These are phyloP conservation scores for Calameuta filiformis DNA, from an alignment of 2,888 invertebrate species.

Conservation along the genomic window DNA sequence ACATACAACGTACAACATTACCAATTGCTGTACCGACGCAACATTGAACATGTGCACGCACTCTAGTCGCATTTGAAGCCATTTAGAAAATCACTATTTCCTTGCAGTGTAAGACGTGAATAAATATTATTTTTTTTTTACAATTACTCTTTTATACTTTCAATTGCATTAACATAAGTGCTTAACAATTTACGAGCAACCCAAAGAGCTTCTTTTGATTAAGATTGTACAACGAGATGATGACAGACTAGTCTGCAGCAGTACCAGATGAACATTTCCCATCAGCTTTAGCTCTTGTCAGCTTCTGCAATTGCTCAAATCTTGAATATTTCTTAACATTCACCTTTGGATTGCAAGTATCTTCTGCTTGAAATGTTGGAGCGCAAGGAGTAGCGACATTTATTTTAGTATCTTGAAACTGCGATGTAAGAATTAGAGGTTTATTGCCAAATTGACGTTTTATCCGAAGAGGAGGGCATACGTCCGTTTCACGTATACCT, in stretches of 20 bases:
- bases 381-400: neutral
- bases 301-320: constrained; percentile 28
- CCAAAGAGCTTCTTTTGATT: neutral
- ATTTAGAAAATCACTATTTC: neutral
- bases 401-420: too few species aligned
- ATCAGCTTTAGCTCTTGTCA: constrained; percentile 15
- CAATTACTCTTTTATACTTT: neutral
- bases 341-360: neutral
- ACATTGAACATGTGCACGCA: neutral
- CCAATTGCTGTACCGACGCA: neutral
- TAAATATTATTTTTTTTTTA: neutral
- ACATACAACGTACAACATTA: neutral
- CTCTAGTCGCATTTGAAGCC: neutral
- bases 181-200: neutral
- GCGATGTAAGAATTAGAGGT: neutral
- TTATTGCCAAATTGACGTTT: neutral
- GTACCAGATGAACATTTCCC: neutral
- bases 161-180: neutral
- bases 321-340: constrained; percentile 20
- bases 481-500: constrained; percentile 23
- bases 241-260: neutral
- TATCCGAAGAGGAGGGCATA: neutral
- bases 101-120: neutral
- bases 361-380: neutral
- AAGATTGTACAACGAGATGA: neutral